Evolutionary conservation across 2,888 invertebrate genomes (phyloP), one percentile per base, ranked within the genome.

Genomic region (Melinopterus prodromus): DNA sequence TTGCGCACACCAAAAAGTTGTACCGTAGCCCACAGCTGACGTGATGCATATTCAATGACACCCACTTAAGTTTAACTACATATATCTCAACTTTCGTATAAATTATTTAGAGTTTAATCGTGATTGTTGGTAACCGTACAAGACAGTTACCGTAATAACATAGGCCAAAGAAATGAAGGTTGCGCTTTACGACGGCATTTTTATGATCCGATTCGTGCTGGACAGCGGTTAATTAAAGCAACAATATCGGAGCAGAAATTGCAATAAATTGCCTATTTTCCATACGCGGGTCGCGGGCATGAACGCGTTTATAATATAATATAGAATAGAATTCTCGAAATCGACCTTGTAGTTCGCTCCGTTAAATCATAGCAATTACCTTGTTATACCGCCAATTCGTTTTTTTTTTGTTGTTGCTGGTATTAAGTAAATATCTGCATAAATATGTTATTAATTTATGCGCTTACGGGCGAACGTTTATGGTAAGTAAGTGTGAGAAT

Each of bases 181-280:
- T 53, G 53, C 53, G 53, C 53, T 53, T 53, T 53, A 53, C 26
- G 53, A 1, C 0, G 53, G 9, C 12, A 7, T 53, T 53, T 53
- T 53, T 53, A 53, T 53, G 53, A 53, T 53, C 53, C 53, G 53
- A 53, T 53, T 53, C 12, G 53, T 53, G 53, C 53, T 53, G 53
- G 53, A 53, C 53, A 53, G 9, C 12, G 53, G 53, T 53, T 53
- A 53, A 53, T 53, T 53, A 53, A 53, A 53, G 53, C 53, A 53
- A 53, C 53, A 53, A 53, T 53, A 53, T 53, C 53, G 53, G 53
- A 9, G 53, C 53, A 53, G 53, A 53, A 53, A 53, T 53, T 53
- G 53, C 53, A 53, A 53, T 53, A 53, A 53, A 53, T 53, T 53
- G 53, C 53, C 53, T 53, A 53, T 53, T 53, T 53, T 53, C 53